Conservation (phyloP, 2,888 invertebrate species). For the Phengaris alcon region DNA sequence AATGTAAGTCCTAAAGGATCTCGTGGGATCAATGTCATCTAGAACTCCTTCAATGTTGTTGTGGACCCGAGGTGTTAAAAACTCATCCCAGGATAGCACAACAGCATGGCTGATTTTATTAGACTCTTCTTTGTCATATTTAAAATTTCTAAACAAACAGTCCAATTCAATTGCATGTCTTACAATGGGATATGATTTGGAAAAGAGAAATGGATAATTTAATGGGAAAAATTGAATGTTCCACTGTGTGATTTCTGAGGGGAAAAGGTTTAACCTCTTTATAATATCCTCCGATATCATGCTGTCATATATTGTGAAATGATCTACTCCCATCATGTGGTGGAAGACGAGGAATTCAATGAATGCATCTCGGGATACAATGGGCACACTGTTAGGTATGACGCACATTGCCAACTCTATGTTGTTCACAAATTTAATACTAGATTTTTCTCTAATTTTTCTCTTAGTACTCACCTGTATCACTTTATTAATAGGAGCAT, state of each 20-base stretch:
- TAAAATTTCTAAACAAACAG: slow-evolving; percentile 81
- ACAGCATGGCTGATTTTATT: slow-evolving; percentile 75
- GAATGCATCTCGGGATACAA: slow-evolving; percentile 76
- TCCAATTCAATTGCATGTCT: slow-evolving; percentile 81
- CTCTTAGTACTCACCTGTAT: slow-evolving; percentile 68
- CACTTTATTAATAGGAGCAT: slow-evolving; percentile 68
- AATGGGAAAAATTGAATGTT: slow-evolving; percentile 81
- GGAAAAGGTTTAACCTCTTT: slow-evolving; percentile 65
- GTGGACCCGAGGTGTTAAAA: slow-evolving; percentile 80
- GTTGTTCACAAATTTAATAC: slow-evolving; percentile 66
- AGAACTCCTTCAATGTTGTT: slow-evolving; percentile 76
- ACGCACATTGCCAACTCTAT: slow-evolving; percentile 82
- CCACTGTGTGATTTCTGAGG: slow-evolving; percentile 72
- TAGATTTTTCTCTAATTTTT: slow-evolving; percentile 53
- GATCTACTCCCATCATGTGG: slow-evolving; percentile 81
- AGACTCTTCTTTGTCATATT: slow-evolving; percentile 68
- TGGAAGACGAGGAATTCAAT: slow-evolving; percentile 84
- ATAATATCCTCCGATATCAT: slow-evolving; percentile 75
- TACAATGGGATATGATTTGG: slow-evolving; percentile 69
- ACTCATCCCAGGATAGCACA: slow-evolving; percentile 83
- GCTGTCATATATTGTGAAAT: slow-evolving; percentile 83
- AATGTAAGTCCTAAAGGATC: slow-evolving; percentile 56
- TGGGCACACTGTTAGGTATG: slow-evolving; percentile 77
- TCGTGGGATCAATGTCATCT: slow-evolving; percentile 71
- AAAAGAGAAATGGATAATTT: slow-evolving; percentile 82